Percentiles rank a stretch among this genome's conserved stretches.
These are phyloP conservation scores for Megalonaias nervosa DNA, from an alignment of 1,140 invertebrate species.

Conservation along the genomic window DNA sequence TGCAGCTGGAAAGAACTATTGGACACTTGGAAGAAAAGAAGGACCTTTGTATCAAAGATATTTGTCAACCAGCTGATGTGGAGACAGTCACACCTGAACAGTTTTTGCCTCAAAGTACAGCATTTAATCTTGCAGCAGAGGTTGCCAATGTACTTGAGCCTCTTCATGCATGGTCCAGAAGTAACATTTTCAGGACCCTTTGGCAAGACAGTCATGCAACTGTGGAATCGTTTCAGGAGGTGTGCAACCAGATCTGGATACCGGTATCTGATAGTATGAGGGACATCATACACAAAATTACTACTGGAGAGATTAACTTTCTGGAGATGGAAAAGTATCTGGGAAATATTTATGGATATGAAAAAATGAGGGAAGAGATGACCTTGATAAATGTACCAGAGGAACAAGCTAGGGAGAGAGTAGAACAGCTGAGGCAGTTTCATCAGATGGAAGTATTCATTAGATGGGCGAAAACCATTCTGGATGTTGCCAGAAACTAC, in stretches of 20 bases:
- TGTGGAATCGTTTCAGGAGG: not conserved
- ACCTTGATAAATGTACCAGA: not conserved
- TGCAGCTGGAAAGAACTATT: too few relatives aligned
- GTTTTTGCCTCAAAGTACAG: not conserved
- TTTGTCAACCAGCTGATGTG: not conserved
- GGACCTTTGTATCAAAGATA: too few relatives aligned
- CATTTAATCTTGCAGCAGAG: not conserved
- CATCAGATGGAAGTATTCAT: conserved; percentile 12
- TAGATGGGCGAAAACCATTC: conserved; percentile 9
- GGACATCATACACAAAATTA: not conserved
- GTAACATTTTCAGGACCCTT: conserved; percentile 6
- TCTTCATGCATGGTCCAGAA: not conserved
- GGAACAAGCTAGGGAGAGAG: not conserved
- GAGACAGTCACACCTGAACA: not conserved
- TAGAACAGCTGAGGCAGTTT: conserved; percentile 16
- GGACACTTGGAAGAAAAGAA: too few relatives aligned
- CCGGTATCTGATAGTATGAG: not conserved
- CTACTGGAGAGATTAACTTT: not conserved
- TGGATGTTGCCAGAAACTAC: conserved; percentile 3
- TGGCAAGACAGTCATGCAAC: not conserved
- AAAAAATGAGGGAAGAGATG: conserved; percentile 12
- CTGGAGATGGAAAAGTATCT: not conserved
- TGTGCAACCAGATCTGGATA: not conserved
- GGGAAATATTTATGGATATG: conserved; percentile 6
- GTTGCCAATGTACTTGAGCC: not conserved